A percentile compares a stretch with the other conserved stretches of the same genome.
These are phyloP conservation scores for Geopemphigus sp. DNA, from an alignment of 1,140 invertebrate species.

Conservation along the genomic window DNA sequence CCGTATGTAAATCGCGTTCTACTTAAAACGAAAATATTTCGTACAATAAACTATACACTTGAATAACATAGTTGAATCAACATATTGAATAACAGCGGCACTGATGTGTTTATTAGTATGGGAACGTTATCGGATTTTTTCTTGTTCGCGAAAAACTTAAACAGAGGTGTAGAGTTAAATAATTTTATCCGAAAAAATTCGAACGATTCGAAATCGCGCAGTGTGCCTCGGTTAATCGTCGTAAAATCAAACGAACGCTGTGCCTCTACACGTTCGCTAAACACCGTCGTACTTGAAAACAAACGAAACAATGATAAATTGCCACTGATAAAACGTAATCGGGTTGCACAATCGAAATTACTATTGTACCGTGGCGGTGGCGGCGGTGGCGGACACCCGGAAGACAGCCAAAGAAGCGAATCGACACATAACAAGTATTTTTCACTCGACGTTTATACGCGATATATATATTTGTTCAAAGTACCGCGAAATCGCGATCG, in stretches of 20 bases:
- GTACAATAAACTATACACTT: no score
- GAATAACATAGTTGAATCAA: no score
- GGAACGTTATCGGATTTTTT: neutral
- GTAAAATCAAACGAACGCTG: no score
- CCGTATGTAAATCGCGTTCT: neutral
- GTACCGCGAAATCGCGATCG: neutral
- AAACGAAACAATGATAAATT: neutral
- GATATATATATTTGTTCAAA: neutral
- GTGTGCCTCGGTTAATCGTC: no score
- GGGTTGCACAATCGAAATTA: neutral
- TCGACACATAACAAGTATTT: slow-evolving; percentile 1
- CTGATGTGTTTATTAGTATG: neutral
- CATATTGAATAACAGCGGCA: no score
- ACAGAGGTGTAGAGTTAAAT: no score
- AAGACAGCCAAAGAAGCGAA: slow-evolving; percentile 1
- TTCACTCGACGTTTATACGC: neutral
- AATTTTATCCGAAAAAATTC: no score
- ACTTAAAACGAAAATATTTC: no score
- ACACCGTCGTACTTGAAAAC: neutral
- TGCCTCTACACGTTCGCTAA: no score
- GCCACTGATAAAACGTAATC: neutral
- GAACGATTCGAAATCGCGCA: no score
- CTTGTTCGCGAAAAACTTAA: neutral
- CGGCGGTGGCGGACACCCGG: neutral
- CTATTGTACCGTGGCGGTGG: neutral